Evolutionary conservation across 2,797 vertebrate genomes (phyloP).

Genomic region (Tauraco hartlaubi): DNA sequence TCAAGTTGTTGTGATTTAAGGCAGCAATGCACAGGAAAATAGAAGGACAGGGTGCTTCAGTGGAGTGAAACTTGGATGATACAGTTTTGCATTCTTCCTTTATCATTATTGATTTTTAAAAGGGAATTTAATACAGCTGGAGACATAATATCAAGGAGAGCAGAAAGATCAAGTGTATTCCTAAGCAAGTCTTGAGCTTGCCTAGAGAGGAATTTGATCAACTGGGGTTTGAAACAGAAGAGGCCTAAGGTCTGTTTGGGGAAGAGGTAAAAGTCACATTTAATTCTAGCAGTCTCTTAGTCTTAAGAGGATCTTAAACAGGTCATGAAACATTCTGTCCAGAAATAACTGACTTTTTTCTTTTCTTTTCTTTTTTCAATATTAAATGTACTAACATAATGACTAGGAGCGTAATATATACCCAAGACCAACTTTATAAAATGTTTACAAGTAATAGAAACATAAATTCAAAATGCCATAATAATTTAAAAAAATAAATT

Average conservation of each 20-base stretch:
- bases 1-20: background rate
- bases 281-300: background rate
- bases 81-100: background rate
- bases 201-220: background rate
- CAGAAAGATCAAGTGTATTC: background rate
- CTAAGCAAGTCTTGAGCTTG: background rate
- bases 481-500: background rate
- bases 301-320: background rate
- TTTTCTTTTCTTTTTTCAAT: background rate
- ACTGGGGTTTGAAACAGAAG: background rate
- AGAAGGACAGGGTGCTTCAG: background rate
- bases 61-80: background rate
- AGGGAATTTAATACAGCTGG: background rate
- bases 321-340: background rate
- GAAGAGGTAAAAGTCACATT: background rate
- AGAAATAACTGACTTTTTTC: background rate
- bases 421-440: background rate
- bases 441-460: background rate
- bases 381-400: background rate
- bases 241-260: background rate
- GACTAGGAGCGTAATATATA: background rate
- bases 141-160: background rate
- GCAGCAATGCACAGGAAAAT: background rate
- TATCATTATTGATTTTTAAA: slow-evolving; percentile 3
- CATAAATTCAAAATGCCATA: background rate